Percentiles rank a stretch among this genome's conserved stretches.
phyloP scores from a whole-genome alignment of 2,797 vertebrate genomes.

The Chiroxiphia lanceolata region DNA sequence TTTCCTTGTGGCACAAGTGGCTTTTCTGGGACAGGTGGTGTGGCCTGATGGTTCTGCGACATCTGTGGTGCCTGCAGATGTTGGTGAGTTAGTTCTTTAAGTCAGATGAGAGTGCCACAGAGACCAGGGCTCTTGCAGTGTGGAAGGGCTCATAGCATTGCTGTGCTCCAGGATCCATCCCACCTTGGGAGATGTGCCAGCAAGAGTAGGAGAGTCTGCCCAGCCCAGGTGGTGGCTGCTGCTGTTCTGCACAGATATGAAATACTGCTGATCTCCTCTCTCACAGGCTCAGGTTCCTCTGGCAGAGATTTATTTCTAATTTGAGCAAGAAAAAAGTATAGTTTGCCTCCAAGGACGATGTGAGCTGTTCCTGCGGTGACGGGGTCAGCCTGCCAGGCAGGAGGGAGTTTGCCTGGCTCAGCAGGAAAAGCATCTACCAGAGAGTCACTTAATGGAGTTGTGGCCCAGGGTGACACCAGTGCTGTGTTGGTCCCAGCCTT shows the following conservation, averaged over 20 bases:
- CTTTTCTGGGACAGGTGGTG: background rate
- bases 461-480: accelerated
- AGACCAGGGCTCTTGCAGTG: background rate
- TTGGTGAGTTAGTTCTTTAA: background rate
- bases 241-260: background rate
- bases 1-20: background rate
- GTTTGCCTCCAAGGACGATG: background rate
- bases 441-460: background rate
- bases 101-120: accelerated
- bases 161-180: background rate
- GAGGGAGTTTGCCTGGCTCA: background rate
- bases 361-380: accelerated
- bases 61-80: background rate
- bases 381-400: background rate
- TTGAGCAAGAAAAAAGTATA: background rate
- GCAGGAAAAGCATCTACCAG: background rate
- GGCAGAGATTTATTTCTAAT: background rate
- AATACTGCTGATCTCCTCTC: background rate
- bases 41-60: background rate
- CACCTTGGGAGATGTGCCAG: background rate
- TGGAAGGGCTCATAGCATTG: background rate
- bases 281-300: background rate
- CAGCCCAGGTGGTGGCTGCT: background rate
- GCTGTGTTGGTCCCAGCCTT: background rate
- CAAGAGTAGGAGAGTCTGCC: background rate